These are phyloP conservation scores for Rhinopithecus roxellana DNA, from an alignment of 2,113 vertebrate species.

Conservation along the genomic window DNA sequence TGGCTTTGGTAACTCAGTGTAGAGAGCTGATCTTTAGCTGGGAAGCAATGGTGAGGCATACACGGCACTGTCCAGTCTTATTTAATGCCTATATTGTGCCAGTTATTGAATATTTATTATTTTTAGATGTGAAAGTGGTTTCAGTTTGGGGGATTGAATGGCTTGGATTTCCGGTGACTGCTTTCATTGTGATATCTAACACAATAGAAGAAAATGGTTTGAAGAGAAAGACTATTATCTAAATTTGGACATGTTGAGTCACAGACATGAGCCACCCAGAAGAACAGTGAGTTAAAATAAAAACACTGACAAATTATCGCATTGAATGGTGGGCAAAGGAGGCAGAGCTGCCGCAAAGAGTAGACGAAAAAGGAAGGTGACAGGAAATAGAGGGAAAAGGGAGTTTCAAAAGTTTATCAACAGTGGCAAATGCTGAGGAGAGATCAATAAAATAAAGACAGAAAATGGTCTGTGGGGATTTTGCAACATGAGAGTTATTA, in stretches of 20 bases:
- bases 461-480: neutral
- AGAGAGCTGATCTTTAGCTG: neutral
- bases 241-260: neutral
- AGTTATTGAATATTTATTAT: neutral
- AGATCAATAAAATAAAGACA: neutral
- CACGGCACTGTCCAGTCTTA: accelerated
- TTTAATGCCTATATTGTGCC: neutral
- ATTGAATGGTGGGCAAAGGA: neutral
- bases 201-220: neutral
- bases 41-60: neutral
- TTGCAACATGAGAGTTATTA: neutral
- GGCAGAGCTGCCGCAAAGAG: neutral
- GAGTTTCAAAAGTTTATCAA: neutral
- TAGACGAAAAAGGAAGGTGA: neutral
- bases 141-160: neutral
- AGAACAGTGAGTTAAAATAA: neutral
- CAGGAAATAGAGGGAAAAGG: neutral
- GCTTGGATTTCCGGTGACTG: neutral
- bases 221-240: neutral
- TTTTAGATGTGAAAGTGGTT: neutral
- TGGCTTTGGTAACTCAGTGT: neutral
- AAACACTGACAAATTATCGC: neutral
- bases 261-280: neutral
- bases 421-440: neutral
- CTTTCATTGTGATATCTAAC: neutral